Evolutionary conservation across 2,113 vertebrate species (phyloP).

Genomic region (Pterocles gutturalis): DNA sequence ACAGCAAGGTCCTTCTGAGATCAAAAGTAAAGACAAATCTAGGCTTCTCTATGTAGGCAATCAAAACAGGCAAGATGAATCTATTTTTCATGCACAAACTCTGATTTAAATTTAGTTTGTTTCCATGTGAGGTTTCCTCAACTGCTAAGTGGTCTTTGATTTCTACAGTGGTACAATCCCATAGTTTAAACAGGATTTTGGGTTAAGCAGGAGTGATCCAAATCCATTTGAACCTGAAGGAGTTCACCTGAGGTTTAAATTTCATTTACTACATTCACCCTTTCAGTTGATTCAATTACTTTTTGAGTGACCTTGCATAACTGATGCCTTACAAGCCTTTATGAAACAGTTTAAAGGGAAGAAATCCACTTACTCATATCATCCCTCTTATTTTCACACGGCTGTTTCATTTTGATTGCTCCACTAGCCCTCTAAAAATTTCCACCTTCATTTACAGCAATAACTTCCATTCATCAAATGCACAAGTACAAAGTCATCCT

Average conservation of each 20-base stretch:
- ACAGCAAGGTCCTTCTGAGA: background rate
- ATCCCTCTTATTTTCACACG: background rate
- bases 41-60: background rate
- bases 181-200: background rate
- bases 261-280: background rate
- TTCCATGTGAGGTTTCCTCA: background rate
- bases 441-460: background rate
- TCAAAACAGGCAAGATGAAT: background rate
- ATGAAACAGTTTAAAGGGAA: background rate
- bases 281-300: background rate
- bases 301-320: background rate
- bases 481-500: background rate
- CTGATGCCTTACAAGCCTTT: background rate
- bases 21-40: background rate
- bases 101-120: background rate
- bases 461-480: background rate
- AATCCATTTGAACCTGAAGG: background rate
- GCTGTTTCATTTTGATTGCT: background rate
- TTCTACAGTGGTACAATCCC: background rate
- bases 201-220: constrained; percentile 6
- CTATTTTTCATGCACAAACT: background rate
- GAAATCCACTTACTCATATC: background rate
- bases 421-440: background rate
- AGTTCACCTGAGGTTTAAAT: background rate
- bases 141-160: background rate